These are phyloP conservation scores for Globia sparganii DNA, from an alignment of 2,888 invertebrate genomes.

Conservation along the genomic window DNA sequence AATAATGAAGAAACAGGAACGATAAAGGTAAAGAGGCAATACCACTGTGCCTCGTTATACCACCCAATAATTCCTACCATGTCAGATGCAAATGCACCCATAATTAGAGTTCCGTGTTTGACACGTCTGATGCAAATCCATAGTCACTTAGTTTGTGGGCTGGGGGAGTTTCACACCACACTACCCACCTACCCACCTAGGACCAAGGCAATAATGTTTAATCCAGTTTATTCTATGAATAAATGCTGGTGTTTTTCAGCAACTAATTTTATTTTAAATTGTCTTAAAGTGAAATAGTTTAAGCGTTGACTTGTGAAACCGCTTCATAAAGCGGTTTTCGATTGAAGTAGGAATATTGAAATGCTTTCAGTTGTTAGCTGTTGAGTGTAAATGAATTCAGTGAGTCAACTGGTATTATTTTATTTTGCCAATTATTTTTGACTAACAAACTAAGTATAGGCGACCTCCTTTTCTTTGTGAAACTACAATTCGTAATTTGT, in stretches of 20 bases:
- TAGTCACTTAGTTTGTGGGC: slow-evolving; percentile 32
- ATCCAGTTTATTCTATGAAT: slow-evolving; percentile 6
- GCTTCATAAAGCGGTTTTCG: slow-evolving; percentile 20
- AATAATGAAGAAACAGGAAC: not conserved
- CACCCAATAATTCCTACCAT: not conserved
- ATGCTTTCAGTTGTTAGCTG: not conserved
- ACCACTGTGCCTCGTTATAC: not conserved
- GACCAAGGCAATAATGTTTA: not conserved
- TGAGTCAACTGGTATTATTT: not conserved
- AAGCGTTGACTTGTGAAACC: slow-evolving; percentile 23
- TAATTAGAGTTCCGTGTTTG: slow-evolving; percentile 48
- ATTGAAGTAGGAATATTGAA: slow-evolving; percentile 19
- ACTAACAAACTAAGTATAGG: not conserved
- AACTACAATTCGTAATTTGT: not conserved
- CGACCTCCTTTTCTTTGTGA: not conserved
- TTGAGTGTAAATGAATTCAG: slow-evolving; percentile 3
- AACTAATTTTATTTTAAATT: slow-evolving; percentile 5
- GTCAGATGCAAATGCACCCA: slow-evolving; percentile 37
- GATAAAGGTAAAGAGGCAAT: not conserved
- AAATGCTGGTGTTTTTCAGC: not conserved
- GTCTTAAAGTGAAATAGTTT: slow-evolving; percentile 4
- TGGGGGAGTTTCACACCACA: slow-evolving; percentile 14
- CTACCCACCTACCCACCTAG: too few species aligned
- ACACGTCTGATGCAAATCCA: slow-evolving; percentile 50
- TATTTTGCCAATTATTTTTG: not conserved